Evolutionary conservation across 2,888 invertebrate genomes (phyloP).

Genomic region (Brenthis hecate): DNA sequence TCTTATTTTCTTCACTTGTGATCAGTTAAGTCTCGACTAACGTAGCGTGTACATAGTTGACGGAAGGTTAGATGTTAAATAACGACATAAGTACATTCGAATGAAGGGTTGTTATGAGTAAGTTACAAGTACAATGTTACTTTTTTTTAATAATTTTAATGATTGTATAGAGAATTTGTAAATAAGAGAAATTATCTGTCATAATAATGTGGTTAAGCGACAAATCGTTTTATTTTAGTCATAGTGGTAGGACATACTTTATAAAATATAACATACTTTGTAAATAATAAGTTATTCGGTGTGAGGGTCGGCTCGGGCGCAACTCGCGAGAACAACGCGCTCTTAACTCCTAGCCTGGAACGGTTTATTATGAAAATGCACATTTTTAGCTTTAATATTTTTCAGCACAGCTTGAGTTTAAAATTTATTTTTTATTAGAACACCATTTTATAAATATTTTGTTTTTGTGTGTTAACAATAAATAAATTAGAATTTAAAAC

Average conservation of each 20-base stretch:
- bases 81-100: constrained; percentile 71
- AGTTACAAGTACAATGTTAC: constrained; percentile 79
- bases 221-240: constrained; percentile 80
- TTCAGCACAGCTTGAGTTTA: constrained; percentile 67
- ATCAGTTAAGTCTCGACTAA: constrained; percentile 79
- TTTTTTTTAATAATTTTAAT: constrained; percentile 70
- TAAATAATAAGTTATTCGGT: constrained; percentile 72
- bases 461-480: constrained; percentile 41
- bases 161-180: constrained; percentile 79
- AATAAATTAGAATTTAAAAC: constrained; percentile 43
- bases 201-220: constrained; percentile 80
- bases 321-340: constrained; percentile 22
- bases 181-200: constrained; percentile 81
- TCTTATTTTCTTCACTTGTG: constrained; percentile 71
- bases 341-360: constrained; percentile 27
- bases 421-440: constrained; percentile 42
- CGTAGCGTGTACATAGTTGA: constrained; percentile 68
- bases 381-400: constrained; percentile 74
- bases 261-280: constrained; percentile 63
- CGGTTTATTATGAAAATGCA: constrained; percentile 65
- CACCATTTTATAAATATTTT: constrained; percentile 43
- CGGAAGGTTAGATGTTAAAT: constrained; percentile 57
- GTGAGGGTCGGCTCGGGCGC: constrained; percentile 45
- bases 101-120: constrained; percentile 63
- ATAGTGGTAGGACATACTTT: constrained; percentile 76